A percentile compares a stretch with the other conserved stretches of the same genome.
Conservation (phyloP, 2,797 vertebrate species). For the Rhabdophis nuchalis region DNA sequence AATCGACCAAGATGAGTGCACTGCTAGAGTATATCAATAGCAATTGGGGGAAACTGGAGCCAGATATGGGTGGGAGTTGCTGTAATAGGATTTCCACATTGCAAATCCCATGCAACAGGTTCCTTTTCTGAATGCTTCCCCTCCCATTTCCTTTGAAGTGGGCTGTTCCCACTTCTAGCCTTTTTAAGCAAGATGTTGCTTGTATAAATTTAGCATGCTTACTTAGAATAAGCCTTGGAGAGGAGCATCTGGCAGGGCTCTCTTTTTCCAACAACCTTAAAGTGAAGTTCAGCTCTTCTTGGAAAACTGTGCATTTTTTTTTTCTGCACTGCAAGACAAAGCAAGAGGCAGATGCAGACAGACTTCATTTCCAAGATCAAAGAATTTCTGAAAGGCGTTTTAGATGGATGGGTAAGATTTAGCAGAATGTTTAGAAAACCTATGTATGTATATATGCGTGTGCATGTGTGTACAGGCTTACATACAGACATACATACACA, state of each 20-base stretch:
- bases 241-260: neutral
- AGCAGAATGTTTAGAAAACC: neutral
- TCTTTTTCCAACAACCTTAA: neutral
- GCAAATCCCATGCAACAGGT: conserved; percentile 16
- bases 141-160: neutral
- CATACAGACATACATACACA: neutral
- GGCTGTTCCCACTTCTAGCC: neutral
- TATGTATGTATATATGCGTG: neutral
- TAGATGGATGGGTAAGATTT: neutral
- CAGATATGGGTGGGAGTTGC: conserved; percentile 12
- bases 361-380: neutral
- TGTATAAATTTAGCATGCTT: conserved; percentile 4
- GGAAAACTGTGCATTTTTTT: neutral
- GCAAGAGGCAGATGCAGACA: neutral
- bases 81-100: conserved; percentile 23
- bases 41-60: conserved; percentile 10
- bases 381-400: neutral
- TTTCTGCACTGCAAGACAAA: neutral
- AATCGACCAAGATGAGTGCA: conserved; percentile 3
- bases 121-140: neutral
- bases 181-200: conserved; percentile 6
- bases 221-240: neutral
- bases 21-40: neutral
- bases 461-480: neutral
- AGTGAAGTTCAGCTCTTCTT: neutral